Evolutionary conservation across 1,140 invertebrate genomes (phyloP).

Genomic region (Diorhabda carinulata): DNA sequence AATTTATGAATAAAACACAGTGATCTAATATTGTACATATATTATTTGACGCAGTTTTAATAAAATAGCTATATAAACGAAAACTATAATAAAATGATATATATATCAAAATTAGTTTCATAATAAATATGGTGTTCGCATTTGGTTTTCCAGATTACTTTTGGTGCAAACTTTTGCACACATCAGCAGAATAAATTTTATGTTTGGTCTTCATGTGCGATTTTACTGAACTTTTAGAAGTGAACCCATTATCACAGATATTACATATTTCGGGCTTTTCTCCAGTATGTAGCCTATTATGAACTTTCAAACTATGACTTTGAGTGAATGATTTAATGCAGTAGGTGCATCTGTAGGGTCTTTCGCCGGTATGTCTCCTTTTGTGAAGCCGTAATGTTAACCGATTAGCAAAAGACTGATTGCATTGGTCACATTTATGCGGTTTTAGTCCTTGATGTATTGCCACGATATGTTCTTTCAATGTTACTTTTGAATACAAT

Average conservation of each 20-base stretch:
- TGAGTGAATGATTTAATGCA: constrained; percentile 31
- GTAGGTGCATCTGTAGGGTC: constrained; percentile 35
- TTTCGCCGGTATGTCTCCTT: constrained; percentile 65
- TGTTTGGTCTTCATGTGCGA: constrained; percentile 40
- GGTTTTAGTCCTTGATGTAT: constrained; percentile 26
- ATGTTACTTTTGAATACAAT: constrained; percentile 27
- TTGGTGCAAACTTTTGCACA: constrained; percentile 57
- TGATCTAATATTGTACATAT: no score
- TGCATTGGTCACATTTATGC: constrained; percentile 36
- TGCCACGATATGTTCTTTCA: constrained; percentile 26
- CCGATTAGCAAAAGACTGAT: constrained; percentile 25
- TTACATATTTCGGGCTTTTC: constrained; percentile 69
- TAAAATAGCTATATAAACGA: no score
- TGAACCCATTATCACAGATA: constrained; percentile 61
- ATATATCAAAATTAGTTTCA: no score
- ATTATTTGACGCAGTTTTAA: no score
- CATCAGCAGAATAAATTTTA: neutral
- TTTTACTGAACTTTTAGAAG: constrained; percentile 30
- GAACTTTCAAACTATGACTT: constrained; percentile 53
- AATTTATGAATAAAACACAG: no score
- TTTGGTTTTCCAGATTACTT: neutral
- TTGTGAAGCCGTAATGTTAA: constrained; percentile 51
- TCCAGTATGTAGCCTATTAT: constrained; percentile 71
- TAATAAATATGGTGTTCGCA: no score
- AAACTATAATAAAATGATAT: no score